Percentiles rank a stretch among this genome's conserved stretches.
Evolutionary conservation across 2,797 vertebrate species (phyloP).

Genomic region (Ctenosaura bakeri): DNA sequence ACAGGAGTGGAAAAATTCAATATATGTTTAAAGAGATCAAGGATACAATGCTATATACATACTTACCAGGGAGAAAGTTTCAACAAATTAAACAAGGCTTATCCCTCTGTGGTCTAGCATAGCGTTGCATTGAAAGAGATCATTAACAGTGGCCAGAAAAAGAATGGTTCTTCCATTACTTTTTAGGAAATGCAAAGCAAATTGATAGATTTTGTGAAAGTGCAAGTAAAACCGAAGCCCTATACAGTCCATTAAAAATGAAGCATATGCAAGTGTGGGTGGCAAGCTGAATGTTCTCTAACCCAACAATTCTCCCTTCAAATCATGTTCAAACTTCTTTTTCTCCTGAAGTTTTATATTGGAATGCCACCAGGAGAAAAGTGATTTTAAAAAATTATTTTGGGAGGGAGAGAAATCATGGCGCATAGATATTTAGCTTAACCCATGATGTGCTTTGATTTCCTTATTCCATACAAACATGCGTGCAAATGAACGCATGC

Average conservation of each 20-base stretch:
- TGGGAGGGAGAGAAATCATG: background rate
- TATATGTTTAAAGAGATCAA: background rate
- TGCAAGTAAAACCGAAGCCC: background rate
- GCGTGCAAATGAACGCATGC: background rate
- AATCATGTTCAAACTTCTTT: background rate
- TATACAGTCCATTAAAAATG: background rate
- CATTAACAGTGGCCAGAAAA: too few relatives aligned
- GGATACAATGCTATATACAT: background rate
- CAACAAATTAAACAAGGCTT: background rate
- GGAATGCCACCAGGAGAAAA: background rate
- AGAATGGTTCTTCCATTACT: background rate
- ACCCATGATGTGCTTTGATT: background rate
- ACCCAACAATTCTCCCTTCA: background rate
- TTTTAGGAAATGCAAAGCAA: background rate
- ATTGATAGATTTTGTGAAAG: background rate
- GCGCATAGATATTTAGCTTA: too few relatives aligned
- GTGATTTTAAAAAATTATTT: background rate
- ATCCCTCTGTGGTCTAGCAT: background rate
- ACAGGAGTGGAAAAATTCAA: background rate
- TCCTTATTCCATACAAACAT: background rate
- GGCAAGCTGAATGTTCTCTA: background rate
- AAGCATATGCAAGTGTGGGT: background rate
- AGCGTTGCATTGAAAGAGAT: background rate
- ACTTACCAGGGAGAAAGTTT: background rate
- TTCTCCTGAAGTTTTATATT: background rate